Base-by-base conservation (phyloP, 2,888 invertebrate genomes). In the Tenthredo amoena region DNA sequence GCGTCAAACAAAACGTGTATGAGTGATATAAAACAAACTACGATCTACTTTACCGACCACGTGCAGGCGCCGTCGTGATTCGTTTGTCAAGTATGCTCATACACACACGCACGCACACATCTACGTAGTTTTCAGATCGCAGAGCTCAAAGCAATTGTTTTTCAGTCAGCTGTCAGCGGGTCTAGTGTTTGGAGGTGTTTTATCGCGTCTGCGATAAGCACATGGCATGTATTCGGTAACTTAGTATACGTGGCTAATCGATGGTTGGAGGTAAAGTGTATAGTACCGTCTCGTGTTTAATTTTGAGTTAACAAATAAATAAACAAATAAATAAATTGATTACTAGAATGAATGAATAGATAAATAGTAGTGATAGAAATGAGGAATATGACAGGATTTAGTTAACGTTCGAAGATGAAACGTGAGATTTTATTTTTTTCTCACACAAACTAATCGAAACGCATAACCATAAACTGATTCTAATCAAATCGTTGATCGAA, bases 131-230 rank as follows among this genome's bases (percentile, higher is more conserved):
- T 31, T 10, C 3, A 31, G 15, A 31, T 65, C 1, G 26, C 12
- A 31, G 12, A 68, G 15, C 31, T 65, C 6, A 71, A 18, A 71
- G 71, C 3, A 68, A 18, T 71, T 7, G 68, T 21, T 15, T 68
- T n/a, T n/a, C 62, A 81, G 81, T 81, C 81, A 81, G 81, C 81
- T 81, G 81, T 81, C 81, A 81, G 81, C 40, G 18, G 40, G 50
- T 37, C n/a, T 40, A 12, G 81, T 37, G 58, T 58, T 21, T 21
- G 62, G 81, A 7, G 6, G 81, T 31, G 37, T 40, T 9, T 58
- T 40, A 50, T 21, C 50, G 81, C 21, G 2, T 37, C 5, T 10
- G 40, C 37, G 40, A 81, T 21, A 26, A 81, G 81, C 81, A 81
- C 81, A 81, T 81, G 79, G 58, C 50, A 55, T 77, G 55, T 74